Evolutionary conservation across 2,888 invertebrate genomes (phyloP).

Genomic region (Gasteruption jaculator): DNA sequence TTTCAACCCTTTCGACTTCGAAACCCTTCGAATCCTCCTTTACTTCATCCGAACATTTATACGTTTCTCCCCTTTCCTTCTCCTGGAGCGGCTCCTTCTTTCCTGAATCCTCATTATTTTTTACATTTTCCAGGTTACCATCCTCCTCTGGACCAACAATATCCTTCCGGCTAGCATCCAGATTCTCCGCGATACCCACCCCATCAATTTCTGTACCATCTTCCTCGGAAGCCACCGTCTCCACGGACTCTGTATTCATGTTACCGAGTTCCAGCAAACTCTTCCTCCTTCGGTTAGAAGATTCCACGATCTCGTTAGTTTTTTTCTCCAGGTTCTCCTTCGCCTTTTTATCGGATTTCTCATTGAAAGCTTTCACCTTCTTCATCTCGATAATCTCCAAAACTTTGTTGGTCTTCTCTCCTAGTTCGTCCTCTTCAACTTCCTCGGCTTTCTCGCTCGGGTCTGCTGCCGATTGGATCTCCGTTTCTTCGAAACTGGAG

Average conservation of each 20-base stretch:
- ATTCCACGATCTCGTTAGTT: background rate
- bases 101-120: slow-evolving; percentile 14
- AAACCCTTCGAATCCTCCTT: slow-evolving; percentile 22
- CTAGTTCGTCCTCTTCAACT: background rate
- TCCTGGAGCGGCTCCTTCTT: slow-evolving; percentile 2
- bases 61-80: slow-evolving; percentile 26
- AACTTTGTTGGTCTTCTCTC: slow-evolving; percentile 34
- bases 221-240: background rate
- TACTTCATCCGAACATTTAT: slow-evolving; percentile 28
- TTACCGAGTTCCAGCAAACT: background rate
- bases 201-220: slow-evolving; percentile 1
- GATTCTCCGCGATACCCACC: background rate
- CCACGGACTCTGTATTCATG: background rate
- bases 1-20: slow-evolving; percentile 15
- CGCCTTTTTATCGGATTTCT: slow-evolving; percentile 2
- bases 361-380: slow-evolving; percentile 30
- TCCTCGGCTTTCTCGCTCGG: background rate
- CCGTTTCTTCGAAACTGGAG: background rate
- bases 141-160: background rate
- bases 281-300: background rate
- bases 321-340: slow-evolving; percentile 1
- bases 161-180: too few relatives aligned
- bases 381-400: slow-evolving; percentile 43
- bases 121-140: slow-evolving; percentile 11
- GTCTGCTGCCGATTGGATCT: background rate